phyloP scores from a whole-genome alignment of 1,140 invertebrate genomes.

The Elymnias hypermnestra region DNA sequence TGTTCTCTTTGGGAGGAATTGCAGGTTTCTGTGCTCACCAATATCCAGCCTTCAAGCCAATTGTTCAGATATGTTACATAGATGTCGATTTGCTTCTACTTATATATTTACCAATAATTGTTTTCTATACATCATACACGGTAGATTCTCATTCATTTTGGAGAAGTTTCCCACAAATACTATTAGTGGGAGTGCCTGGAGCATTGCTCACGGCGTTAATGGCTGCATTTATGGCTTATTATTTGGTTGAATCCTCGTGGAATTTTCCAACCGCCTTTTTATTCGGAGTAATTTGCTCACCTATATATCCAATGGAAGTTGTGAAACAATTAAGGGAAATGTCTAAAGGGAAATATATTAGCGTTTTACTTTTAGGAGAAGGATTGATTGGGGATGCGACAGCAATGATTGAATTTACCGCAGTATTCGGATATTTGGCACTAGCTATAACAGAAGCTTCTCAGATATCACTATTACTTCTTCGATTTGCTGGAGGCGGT shows the following conservation, averaged over 20 bases:
- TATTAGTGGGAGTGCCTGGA: constrained; percentile 53
- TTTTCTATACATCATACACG: constrained; percentile 53
- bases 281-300: constrained; percentile 56
- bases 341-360: constrained; percentile 55
- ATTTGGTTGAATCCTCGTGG: constrained; percentile 55
- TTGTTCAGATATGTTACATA: constrained; percentile 47
- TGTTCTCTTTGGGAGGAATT: constrained; percentile 53
- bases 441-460: constrained; percentile 43
- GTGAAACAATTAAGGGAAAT: constrained; percentile 51
- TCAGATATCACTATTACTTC: constrained; percentile 43
- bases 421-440: constrained; percentile 50
- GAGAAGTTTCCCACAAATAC: constrained; percentile 53
- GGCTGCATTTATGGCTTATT: constrained; percentile 52
- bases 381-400: constrained; percentile 59
- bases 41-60: constrained; percentile 43
- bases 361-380: constrained; percentile 56
- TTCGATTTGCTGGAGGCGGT: constrained; percentile 54
- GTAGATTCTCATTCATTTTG: constrained; percentile 60
- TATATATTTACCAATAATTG: constrained; percentile 43
- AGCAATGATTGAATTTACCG: constrained; percentile 60
- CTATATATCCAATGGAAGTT: constrained; percentile 60
- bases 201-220: constrained; percentile 45
- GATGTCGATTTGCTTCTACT: constrained; percentile 48
- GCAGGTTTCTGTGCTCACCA: constrained; percentile 45
- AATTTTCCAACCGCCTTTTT: constrained; percentile 46